These are phyloP conservation scores for Leucophenga varia DNA, from an alignment of 1,140 invertebrate species.

Conservation along the genomic window DNA sequence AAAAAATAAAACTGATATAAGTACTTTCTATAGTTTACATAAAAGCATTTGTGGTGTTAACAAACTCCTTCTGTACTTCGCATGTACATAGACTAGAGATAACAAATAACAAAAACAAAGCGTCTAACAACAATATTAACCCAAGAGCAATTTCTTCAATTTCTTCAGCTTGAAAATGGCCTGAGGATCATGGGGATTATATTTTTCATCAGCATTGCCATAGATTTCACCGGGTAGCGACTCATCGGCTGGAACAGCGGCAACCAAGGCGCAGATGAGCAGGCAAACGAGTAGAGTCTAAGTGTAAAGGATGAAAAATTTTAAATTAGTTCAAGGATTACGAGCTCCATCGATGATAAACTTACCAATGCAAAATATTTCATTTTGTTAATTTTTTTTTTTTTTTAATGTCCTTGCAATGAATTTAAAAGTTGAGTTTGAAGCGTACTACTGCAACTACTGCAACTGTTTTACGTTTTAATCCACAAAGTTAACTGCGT, in stretches of 20 bases:
- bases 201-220: conserved; percentile 31
- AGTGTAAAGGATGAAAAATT: conserved; percentile 2
- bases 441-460: too few species aligned
- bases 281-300: conserved; percentile 43
- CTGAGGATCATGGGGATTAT: conserved; percentile 41
- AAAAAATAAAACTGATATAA: too few species aligned
- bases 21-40: too few species aligned
- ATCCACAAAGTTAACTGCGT: conserved; percentile 43
- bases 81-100: conserved; percentile 30
- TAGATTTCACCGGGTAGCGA: conserved; percentile 42
- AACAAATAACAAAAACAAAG: too few species aligned
- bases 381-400: conserved; percentile 26
- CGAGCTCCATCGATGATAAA: background rate
- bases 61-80: too few species aligned
- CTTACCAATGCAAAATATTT: conserved; percentile 45
- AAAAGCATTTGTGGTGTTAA: too few species aligned
- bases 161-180: conserved; percentile 51
- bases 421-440: background rate
- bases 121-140: too few species aligned
- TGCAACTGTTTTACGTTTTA: conserved; percentile 28
- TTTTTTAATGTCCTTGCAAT: conserved; percentile 1
- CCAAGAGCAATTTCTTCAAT: conserved; percentile 46
- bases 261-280: conserved; percentile 31
- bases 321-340: background rate
- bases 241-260: conserved; percentile 43